Base-by-base conservation (phyloP, 2,888 invertebrate genomes). In the Chesias legatella region DNA sequence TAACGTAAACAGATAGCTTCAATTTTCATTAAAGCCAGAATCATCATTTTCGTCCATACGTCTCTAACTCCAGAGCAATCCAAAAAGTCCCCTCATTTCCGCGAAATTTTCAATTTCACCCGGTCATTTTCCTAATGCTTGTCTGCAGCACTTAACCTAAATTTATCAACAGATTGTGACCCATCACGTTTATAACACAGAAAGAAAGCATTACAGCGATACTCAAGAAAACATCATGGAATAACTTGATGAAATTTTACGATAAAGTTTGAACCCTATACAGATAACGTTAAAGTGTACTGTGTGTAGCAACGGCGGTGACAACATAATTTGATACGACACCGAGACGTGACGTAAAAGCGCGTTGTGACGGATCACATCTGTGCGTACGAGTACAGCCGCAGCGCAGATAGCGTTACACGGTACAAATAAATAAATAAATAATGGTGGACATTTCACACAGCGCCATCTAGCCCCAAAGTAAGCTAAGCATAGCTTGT, bases 321-420 rank as follows among this genome's bases (percentile, higher is more conserved):
- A 30, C 53, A 42, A 58, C 55, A 63, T 57, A 68, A 72, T 65
- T 53, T 57, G 66, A 73, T 71, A 60, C 56, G 57, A 44, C 45
- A 43, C 33, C 63, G 57, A 53, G 50, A 46, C 32, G 61, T 51
- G 59, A 57, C 57, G 60, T 54, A 53, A 56, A 48, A 53, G 53
- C 43, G 37, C 54, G 54, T 52, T 57, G 58, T 68, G 75, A 75
- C 58, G 60, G 67, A 74, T 73, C 58, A 61, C 75, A 73, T 67
- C 67, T 76, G 77, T 47, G 53, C 28, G 35, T 41, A 39, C n/a
- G 37, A 10, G 28, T 11, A n/a, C n/a, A n/a, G n/a, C n/a, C n/a
- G n/a, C n/a, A n/a, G n/a, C 33, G 26, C 11, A 9, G 40, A 33
- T 26, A 6, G 25, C 11, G 6, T 8, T 7, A 44, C 21, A 33